Percentiles rank a stretch among this genome's conserved stretches.
Conservation (phyloP, 2,797 vertebrate genomes). For the Gymnothorax reevesii region DNA sequence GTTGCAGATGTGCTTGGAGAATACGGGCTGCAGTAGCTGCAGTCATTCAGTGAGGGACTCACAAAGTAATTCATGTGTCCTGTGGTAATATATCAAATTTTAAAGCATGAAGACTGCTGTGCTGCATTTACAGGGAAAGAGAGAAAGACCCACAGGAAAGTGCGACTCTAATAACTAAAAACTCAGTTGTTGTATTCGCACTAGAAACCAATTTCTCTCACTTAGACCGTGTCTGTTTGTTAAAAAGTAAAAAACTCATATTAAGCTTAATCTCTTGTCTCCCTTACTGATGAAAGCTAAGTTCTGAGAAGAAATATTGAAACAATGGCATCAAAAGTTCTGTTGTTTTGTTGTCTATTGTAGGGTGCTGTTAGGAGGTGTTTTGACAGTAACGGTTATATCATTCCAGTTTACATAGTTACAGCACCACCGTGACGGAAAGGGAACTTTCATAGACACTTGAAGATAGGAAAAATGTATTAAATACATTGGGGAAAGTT, state of each 20-base stretch:
- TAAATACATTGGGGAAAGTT: background rate
- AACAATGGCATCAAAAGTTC: background rate
- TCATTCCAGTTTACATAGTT: background rate
- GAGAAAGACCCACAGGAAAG: background rate
- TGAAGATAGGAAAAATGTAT: background rate
- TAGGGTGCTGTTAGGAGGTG: background rate
- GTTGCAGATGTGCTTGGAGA: slow-evolving; percentile 71
- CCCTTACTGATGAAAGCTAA: background rate
- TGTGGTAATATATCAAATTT: slow-evolving; percentile 63
- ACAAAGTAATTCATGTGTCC: slow-evolving; percentile 59
- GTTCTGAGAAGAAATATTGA: background rate
- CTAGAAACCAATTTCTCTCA: background rate
- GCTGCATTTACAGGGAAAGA: background rate
- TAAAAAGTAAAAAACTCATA: background rate
- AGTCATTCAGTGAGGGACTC: slow-evolving; percentile 51
- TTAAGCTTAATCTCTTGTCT: background rate
- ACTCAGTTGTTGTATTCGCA: background rate
- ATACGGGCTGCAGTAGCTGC: slow-evolving; percentile 21
- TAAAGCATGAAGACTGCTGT: slow-evolving; percentile 17
- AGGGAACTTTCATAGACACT: background rate
- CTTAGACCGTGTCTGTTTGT: background rate
- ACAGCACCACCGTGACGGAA: background rate
- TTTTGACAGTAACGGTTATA: background rate
- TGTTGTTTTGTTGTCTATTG: background rate
- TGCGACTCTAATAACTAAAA: background rate